These are phyloP conservation scores for Lepidocolaptes lacrymiger DNA, from an alignment of 2,797 vertebrate species.

Conservation along the genomic window DNA sequence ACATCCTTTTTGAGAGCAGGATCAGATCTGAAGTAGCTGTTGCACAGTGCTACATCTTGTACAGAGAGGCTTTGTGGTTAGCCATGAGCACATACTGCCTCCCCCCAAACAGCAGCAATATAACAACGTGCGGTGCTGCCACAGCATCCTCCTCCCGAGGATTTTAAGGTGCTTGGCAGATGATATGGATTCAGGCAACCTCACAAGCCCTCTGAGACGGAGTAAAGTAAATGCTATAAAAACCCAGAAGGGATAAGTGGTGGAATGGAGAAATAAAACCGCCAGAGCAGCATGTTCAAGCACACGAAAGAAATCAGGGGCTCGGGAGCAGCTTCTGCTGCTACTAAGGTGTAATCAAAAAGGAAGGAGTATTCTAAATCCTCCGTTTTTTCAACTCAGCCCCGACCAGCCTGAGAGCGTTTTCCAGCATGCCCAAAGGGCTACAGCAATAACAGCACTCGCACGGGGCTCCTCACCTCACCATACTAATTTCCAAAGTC, in stretches of 20 bases:
- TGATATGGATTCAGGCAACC: neutral
- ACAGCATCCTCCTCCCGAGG: neutral
- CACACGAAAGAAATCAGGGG: neutral
- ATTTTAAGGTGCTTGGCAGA: constrained; percentile 17
- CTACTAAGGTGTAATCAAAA: neutral
- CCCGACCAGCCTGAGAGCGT: neutral
- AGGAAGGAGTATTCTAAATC: neutral
- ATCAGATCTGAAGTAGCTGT: neutral
- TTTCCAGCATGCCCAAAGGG: neutral
- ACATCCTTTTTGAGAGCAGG: neutral
- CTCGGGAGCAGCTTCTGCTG: neutral
- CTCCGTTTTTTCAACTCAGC: neutral
- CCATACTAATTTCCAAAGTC: fast-evolving
- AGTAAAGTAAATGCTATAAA: neutral
- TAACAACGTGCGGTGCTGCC: neutral
- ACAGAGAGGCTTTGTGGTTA: neutral
- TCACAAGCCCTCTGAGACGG: neutral
- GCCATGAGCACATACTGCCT: neutral
- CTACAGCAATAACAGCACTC: neutral
- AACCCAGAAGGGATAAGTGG: neutral
- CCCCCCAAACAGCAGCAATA: neutral
- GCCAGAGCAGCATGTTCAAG: neutral
- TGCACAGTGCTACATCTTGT: fast-evolving
- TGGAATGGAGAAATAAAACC: neutral
- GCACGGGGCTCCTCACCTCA: neutral